Conservation (phyloP, 2,888 invertebrate genomes). For the Conchocele bisecta region DNA sequence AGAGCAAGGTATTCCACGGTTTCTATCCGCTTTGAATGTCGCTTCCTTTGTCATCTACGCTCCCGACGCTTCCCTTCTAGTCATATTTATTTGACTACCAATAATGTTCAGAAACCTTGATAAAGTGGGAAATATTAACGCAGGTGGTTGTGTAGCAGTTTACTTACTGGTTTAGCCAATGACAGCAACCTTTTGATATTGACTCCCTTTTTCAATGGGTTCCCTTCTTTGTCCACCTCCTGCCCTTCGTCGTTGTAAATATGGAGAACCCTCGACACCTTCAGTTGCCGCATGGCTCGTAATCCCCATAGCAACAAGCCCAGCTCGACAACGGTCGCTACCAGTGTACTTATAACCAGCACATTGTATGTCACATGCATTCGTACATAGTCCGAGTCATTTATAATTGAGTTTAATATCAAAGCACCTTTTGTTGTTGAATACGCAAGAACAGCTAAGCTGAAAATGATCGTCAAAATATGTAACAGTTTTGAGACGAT, state of each 20-base stretch:
- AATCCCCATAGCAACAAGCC: conserved; percentile 63
- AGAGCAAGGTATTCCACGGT: no score
- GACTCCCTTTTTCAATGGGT: conserved; percentile 68
- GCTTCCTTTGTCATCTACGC: no score
- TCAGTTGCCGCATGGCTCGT: conserved; percentile 68
- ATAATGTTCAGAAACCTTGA: no score
- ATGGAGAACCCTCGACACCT: conserved; percentile 67
- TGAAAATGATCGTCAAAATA: conserved; percentile 43
- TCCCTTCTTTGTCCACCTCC: conserved; percentile 78
- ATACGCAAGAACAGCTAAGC: conserved; percentile 61
- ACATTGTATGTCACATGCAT: conserved; percentile 78
- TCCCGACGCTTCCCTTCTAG: no score
- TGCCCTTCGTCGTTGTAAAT: conserved; percentile 71
- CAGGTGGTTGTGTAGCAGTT: no score
- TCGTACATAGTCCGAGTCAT: conserved; percentile 56
- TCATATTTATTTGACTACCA: no score
- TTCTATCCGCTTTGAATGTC: no score
- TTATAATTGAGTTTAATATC: conserved; percentile 66
- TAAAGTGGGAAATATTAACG: no score
- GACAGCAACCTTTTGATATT: conserved; percentile 68
- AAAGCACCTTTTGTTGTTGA: conserved; percentile 70
- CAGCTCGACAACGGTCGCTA: conserved; percentile 71
- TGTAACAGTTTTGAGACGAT: conserved; percentile 52
- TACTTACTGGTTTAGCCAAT: conserved; percentile 78
- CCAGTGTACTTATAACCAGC: conserved; percentile 68